Base-by-base conservation (phyloP, 1,140 invertebrate species). In the Bombus superbus region DNA sequence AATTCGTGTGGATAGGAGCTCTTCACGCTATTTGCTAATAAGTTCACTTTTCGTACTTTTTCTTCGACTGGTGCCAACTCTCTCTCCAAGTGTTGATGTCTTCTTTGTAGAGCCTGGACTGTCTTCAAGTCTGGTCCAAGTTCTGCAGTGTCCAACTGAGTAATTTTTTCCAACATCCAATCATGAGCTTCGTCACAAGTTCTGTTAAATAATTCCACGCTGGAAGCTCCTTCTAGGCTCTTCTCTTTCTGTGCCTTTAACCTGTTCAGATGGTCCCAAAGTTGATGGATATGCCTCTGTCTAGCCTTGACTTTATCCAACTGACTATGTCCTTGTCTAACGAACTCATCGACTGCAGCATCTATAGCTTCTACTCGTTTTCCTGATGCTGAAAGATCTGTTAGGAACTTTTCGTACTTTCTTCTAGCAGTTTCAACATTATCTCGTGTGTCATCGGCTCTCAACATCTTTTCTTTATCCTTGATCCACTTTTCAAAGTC, bases 401-500 rank as follows among this genome's bases (percentile, higher is more conserved):
- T 99, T 9, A 99, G 96, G 94, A 99, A 98, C 95, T 99, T 98
- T 96, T 99, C 98, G 95, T 99, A 99, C 95, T 99, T 99, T 91
- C 98, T 97, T 93, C 98, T 98, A 32, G 98, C 98, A 38, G 97
- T 98, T 92, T 99, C 98, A n/a, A 99, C 98, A 91, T 97, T 98
- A 86, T 99, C 98, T 28, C 97, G 96, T 25, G 97, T 96, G 89
- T 99, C 98, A 83, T 99, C 98, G 22, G 97, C 96, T 68, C 97
- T 96, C 40, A 99, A 95, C 94, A 99, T 96, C 92, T 98, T 97
- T 94, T 99, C 98, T 93, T 99, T 99, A 83, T 99, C 99, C 91
- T 97, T 97, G 92, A 99, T 99, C 99, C 99, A 99, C 88, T 97
- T 97, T 94, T 99, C 99, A 94, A 99, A 99, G 94, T 99, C 98